Base-by-base conservation (phyloP, 2,888 invertebrate genomes). In the Xiphydria camelus region DNA sequence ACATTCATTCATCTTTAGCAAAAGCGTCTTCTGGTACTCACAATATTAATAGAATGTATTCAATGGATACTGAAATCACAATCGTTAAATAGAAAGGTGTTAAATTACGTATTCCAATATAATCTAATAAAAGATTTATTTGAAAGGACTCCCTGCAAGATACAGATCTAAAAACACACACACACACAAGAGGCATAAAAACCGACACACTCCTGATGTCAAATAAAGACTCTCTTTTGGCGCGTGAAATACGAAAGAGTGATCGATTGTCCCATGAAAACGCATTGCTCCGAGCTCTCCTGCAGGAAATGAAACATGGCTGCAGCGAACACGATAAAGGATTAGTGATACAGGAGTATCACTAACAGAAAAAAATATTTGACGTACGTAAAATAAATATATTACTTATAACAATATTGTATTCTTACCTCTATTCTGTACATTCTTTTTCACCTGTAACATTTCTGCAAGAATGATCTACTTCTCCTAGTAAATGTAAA, bases 231-330 rank as follows among this genome's bases (percentile, higher is more conserved):
- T 45, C 51, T 12, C 43, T 59, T n/a, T 26, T 60, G 4, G 51
- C 44, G 32, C 53, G 53, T 7, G 60, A 57, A 39, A 53, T 41
- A 18, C 49, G 51, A 34, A 53, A 56, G 32, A 48, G 53, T 37
- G 57, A 58, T 48, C 59, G 57, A 26, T 36, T 61, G 31, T 46
- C 51, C 4, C 49, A 48, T 6, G 61, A 62, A 45, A 63, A 62
- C 53, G 44, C 43, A 10, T 36, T 56, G 25, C 41, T 59, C 22
- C 53, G 53, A 10, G 33, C 41, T n/a, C 50, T 57, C 9, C 33
- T 59, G 10, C 56, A 47, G 15, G 55, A 59, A 41, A 49, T 49
- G 0, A 53, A 39, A 35, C 46, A 32, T 4, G 47, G 41, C 12
- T 49, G 42, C 21, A 41, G 39, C n/a, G n/a, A n/a, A n/a, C n/a